Evolutionary conservation across 2,888 invertebrate genomes (phyloP), one percentile per base, ranked within the genome.

Genomic region (Tryphoninae sp.): DNA sequence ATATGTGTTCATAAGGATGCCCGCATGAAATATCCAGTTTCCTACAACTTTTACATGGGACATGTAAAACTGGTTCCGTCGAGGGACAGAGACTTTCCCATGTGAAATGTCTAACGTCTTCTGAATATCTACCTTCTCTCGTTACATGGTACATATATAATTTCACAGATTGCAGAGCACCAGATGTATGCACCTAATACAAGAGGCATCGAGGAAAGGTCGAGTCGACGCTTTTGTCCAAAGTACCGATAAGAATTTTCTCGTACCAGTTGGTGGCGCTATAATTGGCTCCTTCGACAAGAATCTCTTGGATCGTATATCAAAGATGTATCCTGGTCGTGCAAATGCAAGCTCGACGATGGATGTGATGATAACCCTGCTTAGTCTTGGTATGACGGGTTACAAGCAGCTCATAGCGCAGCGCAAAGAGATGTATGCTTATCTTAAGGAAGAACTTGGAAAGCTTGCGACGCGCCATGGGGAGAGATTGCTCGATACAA

Each of bases 251-350:
- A 97, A 97, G 90, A 97, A 97, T 92, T 94, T 97, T 81, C 91
- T 96, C 92, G 96, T 97, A 26, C 97, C 97, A 13, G 97, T 97
- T 1, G 97, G 97, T 8, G 97, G 97, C 1, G 95, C 96, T 13
- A 93, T 96, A 64, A 94, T 97, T 76, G 96, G 95, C 26, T 95
- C 95, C 0, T 95, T 95, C 89, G 94, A 96, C 88, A 93, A 94
- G 83, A 91, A 92, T 45, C 91, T 94, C 23, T 92, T 96, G 33
- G 93, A 94, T 83, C 92, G 93, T 83, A 94, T 97, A 84, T 94
- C 95, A 45, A 94, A 95, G 90, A 94, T 94, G 86, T 97, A 97
- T 92, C 80, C 90, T 92, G 96, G 96, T 45, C 93, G 96, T 82
- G 96, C 96, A 2, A 96, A 96, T 33, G 94, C 94, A 8, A 94